Percentiles rank a stretch among this genome's conserved stretches.
phyloP scores from a whole-genome alignment of 2,888 invertebrate species.

The Microctonus aethiopoides region DNA sequence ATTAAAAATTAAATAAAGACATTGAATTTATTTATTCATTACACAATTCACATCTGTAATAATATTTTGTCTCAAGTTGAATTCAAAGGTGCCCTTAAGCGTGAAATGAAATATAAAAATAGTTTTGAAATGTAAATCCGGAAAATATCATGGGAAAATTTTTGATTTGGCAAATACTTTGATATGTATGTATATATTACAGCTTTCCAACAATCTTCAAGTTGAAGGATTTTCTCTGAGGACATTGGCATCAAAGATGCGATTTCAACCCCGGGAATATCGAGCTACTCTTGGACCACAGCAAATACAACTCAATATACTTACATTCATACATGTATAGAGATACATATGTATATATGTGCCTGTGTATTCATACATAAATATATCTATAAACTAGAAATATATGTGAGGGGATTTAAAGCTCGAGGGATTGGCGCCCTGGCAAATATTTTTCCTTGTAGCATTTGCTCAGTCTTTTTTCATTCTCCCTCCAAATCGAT shows the following conservation, averaged over 20 bases:
- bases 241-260: background rate
- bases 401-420: background rate
- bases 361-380: background rate
- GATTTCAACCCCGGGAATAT: background rate
- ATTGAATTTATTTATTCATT: too few relatives aligned
- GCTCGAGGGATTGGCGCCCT: constrained; percentile 8
- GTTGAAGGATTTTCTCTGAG: background rate
- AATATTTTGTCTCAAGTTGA: too few relatives aligned
- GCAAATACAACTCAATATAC: background rate
- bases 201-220: background rate
- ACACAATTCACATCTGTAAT: too few relatives aligned
- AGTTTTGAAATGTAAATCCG: too few relatives aligned
- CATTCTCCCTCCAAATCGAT: background rate
- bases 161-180: too few relatives aligned
- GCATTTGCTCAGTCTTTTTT: background rate
- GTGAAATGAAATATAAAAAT: too few relatives aligned
- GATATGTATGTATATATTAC: background rate
- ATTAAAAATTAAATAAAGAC: too few relatives aligned
- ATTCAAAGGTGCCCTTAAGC: too few relatives aligned
- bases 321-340: background rate
- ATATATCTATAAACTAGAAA: background rate
- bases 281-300: background rate
- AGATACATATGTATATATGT: background rate
- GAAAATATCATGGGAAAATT: too few relatives aligned
- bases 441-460: constrained; percentile 18